Evolutionary conservation across 2,113 vertebrate species (phyloP).

Genomic region (Isurus oxyrinchus): DNA sequence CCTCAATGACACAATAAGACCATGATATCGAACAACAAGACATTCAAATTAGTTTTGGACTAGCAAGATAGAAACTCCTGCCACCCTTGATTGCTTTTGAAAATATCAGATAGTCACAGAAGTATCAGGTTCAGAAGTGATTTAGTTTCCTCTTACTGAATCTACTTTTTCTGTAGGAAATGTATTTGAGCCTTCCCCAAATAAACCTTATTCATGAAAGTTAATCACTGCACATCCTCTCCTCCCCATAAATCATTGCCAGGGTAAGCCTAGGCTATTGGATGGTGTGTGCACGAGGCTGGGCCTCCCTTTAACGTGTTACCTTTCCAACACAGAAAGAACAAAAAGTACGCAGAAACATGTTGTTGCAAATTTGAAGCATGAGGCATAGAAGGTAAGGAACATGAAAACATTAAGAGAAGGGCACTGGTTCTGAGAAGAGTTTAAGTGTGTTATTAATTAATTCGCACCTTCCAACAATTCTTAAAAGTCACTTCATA

Average conservation of each 20-base stretch:
- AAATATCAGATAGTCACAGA: slow-evolving; percentile 1
- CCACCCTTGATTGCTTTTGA: not conserved
- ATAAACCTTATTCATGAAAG: not conserved
- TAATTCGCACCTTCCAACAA: not conserved
- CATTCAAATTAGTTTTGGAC: not conserved
- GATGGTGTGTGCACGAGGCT: not conserved
- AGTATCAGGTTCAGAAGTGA: not conserved
- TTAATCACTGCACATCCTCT: not conserved
- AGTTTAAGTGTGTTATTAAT: not conserved
- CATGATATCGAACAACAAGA: not conserved
- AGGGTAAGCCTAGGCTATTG: not conserved
- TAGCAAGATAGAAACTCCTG: not conserved
- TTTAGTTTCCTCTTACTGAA: not conserved
- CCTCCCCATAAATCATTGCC: not conserved
- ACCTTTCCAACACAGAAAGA: not conserved
- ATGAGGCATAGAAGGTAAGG: not conserved
- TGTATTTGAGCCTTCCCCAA: not conserved
- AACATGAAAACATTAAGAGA: not conserved
- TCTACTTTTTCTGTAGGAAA: not conserved
- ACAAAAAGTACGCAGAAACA: not conserved
- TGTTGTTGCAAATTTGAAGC: not conserved
- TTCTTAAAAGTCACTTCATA: not conserved
- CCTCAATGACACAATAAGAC: not conserved
- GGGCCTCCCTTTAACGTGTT: not conserved
- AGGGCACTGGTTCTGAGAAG: not conserved